Conservation (phyloP, 2,797 vertebrate species). For the Calcarius lapponicus region DNA sequence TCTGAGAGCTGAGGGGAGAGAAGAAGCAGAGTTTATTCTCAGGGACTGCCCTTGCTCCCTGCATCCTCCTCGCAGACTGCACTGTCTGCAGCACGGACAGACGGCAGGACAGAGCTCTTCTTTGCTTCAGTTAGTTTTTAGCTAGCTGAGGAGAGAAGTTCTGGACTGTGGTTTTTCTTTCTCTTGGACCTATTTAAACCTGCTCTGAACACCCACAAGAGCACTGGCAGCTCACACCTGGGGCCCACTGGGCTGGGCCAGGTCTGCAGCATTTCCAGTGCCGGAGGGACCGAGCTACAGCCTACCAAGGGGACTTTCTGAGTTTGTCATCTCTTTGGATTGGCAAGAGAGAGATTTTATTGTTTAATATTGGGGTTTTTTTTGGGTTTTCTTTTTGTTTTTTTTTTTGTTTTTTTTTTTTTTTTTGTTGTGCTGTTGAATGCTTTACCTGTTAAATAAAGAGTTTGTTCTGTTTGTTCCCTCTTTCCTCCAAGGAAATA, state of each 20-base stretch:
- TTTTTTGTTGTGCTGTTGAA: background rate
- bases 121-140: background rate
- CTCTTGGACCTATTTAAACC: background rate
- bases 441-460: background rate
- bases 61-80: background rate
- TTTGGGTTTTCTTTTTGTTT: too few relatives aligned
- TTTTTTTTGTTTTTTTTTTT: too few relatives aligned
- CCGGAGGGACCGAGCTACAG: background rate
- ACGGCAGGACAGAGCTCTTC: background rate
- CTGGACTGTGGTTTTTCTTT: background rate
- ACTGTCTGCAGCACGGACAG: background rate
- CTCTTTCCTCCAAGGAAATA: background rate
- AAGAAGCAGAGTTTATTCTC: background rate
- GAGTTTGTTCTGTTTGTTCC: background rate
- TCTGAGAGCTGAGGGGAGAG: background rate
- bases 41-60: background rate
- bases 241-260: background rate
- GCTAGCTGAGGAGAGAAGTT: background rate
- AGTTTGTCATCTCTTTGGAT: background rate
- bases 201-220: background rate
- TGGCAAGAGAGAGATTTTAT: background rate
- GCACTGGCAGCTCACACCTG: background rate
- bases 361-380: background rate
- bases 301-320: background rate
- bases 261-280: rapidly evolving